Evolutionary conservation across 2,888 invertebrate genomes (phyloP).

Genomic region (Oligia strigilis): DNA sequence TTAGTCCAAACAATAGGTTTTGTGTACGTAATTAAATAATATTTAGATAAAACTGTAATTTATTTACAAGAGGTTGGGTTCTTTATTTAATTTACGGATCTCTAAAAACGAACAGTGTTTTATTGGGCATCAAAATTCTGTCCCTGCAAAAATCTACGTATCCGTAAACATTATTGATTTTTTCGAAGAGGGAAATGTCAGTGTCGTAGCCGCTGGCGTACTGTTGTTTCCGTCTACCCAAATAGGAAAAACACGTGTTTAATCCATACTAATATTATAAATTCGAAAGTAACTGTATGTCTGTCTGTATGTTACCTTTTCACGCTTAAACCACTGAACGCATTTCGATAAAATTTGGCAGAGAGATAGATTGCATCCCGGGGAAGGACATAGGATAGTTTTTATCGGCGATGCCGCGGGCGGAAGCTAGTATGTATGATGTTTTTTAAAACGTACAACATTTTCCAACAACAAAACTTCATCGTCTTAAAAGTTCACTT

Average conservation of each 20-base stretch:
- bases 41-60: not conserved
- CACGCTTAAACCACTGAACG: too few relatives aligned
- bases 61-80: not conserved
- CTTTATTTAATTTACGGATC: not conserved
- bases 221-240: not conserved
- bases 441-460: not conserved
- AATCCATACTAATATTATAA: too few relatives aligned
- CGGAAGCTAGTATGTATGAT: not conserved
- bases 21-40: too few relatives aligned
- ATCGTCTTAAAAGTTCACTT: conserved; percentile 8
- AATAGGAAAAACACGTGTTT: not conserved
- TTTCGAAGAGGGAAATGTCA: not conserved
- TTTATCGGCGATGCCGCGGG: too few relatives aligned
- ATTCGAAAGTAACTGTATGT: too few relatives aligned
- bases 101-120: not conserved
- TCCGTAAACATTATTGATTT: not conserved
- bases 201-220: not conserved
- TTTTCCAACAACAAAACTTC: not conserved
- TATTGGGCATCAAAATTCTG: not conserved
- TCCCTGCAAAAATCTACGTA: not conserved
- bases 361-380: too few relatives aligned
- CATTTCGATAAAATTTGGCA: too few relatives aligned
- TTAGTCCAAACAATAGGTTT: too few relatives aligned
- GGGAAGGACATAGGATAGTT: too few relatives aligned
- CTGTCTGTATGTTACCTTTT: too few relatives aligned